Percentiles rank a stretch among this genome's conserved stretches.
Conservation (phyloP, 2,797 vertebrate species). For the Eurystomus glaucurus region DNA sequence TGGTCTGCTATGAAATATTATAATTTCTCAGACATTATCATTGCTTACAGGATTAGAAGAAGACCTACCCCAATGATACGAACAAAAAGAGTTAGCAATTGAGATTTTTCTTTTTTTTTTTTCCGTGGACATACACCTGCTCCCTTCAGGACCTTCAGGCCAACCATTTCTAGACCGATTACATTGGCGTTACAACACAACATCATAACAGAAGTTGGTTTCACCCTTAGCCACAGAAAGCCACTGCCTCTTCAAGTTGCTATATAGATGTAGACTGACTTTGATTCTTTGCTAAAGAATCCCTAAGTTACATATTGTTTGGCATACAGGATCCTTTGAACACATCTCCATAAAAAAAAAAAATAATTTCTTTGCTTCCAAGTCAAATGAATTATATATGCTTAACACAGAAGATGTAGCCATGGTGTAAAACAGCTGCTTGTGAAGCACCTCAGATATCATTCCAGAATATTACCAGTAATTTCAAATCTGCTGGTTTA, state of each 20-base stretch:
- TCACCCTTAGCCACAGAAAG: constrained; percentile 8
- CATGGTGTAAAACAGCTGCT: not conserved
- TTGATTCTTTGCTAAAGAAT: constrained; percentile 21
- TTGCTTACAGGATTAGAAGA: not conserved
- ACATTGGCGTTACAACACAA: not conserved
- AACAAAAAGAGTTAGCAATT: not conserved
- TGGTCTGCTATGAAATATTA: not conserved
- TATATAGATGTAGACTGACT: not conserved
- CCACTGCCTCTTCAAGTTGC: constrained; percentile 17
- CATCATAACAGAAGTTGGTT: not conserved
- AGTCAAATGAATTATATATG: constrained; percentile 37
- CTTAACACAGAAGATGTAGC: not conserved
- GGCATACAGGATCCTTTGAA: constrained; percentile 37
- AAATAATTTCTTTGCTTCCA: constrained; percentile 2
- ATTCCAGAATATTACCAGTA: not conserved
- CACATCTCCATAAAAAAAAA: not conserved
- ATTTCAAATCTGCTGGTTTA: not conserved
- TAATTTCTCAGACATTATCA: not conserved
- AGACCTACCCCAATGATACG: not conserved
- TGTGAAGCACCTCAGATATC: not conserved
- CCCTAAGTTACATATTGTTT: constrained; percentile 21
- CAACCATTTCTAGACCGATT: constrained; percentile 17
- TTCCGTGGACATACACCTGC: not conserved
- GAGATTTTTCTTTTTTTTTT: not conserved
- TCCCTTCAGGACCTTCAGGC: not conserved